phyloP scores from a whole-genome alignment of 2,797 vertebrate species.

The Etheostoma perlongum region DNA sequence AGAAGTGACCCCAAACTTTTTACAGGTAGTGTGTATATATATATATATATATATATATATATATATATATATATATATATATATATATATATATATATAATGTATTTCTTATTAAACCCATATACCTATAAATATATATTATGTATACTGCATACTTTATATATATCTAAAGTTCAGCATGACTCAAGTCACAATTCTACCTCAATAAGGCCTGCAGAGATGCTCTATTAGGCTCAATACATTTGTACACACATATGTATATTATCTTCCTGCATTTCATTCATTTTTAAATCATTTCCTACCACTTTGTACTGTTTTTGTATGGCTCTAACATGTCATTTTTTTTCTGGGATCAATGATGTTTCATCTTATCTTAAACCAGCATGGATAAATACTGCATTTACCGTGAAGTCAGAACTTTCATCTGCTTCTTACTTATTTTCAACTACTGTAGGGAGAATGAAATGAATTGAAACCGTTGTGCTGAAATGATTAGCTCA shows the following conservation, averaged over 20 bases:
- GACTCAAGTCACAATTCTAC: background rate
- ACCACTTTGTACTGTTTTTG: no score
- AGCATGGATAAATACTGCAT: background rate
- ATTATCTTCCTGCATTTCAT: background rate
- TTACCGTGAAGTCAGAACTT: conserved; percentile 2
- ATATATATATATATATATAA: no score
- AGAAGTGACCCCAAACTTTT: no score
- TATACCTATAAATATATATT: no score
- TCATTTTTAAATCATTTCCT: background rate
- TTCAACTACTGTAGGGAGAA: background rate
- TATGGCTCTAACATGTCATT: background rate
- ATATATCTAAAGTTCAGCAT: background rate
- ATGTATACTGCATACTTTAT: background rate
- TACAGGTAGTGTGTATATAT: no score
- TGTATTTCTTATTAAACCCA: no score
- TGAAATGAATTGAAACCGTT: background rate
- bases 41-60: background rate
- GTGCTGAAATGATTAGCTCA: background rate
- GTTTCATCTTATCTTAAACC: background rate
- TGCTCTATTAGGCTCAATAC: background rate
- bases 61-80: background rate
- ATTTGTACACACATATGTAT: background rate
- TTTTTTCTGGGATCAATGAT: background rate
- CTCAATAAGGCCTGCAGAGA: background rate
- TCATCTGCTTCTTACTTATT: background rate